Base-by-base conservation (phyloP, 2,113 vertebrate species). In the Bungarus multicinctus region DNA sequence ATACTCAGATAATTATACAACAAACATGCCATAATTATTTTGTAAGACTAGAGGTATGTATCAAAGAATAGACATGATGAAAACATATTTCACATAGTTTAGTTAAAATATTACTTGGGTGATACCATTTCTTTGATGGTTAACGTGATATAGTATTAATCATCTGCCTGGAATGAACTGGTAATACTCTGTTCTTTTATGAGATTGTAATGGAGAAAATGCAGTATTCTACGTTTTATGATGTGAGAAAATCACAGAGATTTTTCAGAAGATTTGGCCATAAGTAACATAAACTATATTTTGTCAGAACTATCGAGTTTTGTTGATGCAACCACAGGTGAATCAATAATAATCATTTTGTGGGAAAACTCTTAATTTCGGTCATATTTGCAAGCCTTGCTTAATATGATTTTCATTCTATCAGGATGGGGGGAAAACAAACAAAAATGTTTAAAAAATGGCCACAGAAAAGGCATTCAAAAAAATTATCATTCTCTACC, bases 1-100 rank as follows among this genome's bases (percentile, higher is more conserved):
- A 92, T 91, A 57, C 90, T 91, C 85, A 90, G 52, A 91, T 64
- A 7, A 69, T 34, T 81, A 43, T 93, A 27, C 18, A 85, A 45
- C 23, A 6, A 94, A 94, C 94, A 55, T 87, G 87, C 88, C 58
- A 5, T 74, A 88, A 52, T 91, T 64, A 93, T 93, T 89, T 60
- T 22, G 90, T 87, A 93, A 93, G 34, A 90, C 81, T 23, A 74
- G 87, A 30, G 5, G 27, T 52, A 52, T 87, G 11, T 52, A 50
- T 87, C 50, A 52, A 50, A 52, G 45, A 27, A 52, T 6, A 87
- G 5, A 87, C 23, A 87, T 16, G 85, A 25, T 23, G 22, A 87
- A 87, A 45, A 22, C 11, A 25, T 87, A 12, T 87, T 87, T 47
- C 11, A 87, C 23, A 87, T 87, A 23, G 6, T 52, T 52, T 52